Percentiles rank a stretch among this genome's conserved stretches.
Evolutionary conservation across 2,888 invertebrate genomes (phyloP).

Genomic region (Carabus problematicus): DNA sequence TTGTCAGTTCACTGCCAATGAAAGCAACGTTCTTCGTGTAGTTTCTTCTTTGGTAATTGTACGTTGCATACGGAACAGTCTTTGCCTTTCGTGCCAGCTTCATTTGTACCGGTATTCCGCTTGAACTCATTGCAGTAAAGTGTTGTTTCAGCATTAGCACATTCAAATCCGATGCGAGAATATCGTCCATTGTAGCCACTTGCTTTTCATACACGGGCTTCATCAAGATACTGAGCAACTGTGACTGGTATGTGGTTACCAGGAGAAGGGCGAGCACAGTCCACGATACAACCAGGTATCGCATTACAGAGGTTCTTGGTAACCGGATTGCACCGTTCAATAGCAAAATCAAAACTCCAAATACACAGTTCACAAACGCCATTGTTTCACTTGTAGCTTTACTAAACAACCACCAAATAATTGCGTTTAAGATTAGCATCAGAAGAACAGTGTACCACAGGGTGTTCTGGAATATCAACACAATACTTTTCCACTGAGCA

Average conservation of each 20-base stretch:
- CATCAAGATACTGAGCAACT: neutral
- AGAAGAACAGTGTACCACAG: neutral
- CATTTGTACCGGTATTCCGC: too few species aligned
- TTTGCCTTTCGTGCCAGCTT: too few species aligned
- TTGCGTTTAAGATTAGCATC: neutral
- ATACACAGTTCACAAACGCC: neutral
- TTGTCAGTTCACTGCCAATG: neutral
- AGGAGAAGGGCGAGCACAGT: neutral
- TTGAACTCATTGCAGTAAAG: too few species aligned
- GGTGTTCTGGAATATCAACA: neutral
- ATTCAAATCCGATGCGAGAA: too few species aligned
- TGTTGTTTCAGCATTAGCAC: too few species aligned
- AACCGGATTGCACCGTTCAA: neutral
- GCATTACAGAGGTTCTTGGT: neutral
- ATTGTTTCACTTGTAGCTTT: neutral
- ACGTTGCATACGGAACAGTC: too few species aligned
- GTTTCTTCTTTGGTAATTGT: neutral
- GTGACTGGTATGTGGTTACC: neutral
- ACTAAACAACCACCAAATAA: constrained; percentile 1
- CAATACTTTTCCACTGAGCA: neutral
- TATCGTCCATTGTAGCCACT: neutral
- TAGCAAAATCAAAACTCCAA: neutral
- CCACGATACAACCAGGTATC: neutral
- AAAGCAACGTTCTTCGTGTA: neutral
- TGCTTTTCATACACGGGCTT: constrained; percentile 1